Conservation (phyloP, 2,888 invertebrate genomes). For the Phlogophora meticulosa region DNA sequence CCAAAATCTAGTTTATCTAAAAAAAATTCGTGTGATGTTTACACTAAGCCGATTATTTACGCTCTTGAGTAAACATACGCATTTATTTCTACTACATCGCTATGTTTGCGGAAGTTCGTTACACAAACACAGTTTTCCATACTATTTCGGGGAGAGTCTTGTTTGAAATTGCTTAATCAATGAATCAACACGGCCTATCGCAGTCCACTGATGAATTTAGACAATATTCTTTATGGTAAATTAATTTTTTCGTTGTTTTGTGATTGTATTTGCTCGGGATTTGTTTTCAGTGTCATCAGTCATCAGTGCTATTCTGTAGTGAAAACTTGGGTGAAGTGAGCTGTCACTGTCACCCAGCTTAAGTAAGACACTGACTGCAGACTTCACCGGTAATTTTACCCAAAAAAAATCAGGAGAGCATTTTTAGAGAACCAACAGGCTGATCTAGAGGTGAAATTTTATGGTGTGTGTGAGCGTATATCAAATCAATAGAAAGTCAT, state of each 20-base stretch:
- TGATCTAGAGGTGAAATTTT: too few species aligned
- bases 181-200: not conserved
- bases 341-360: too few species aligned
- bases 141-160: constrained; percentile 10
- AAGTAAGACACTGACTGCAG: too few species aligned
- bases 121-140: constrained; percentile 34
- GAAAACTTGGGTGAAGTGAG: too few species aligned
- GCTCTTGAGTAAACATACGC: constrained; percentile 20
- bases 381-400: too few species aligned
- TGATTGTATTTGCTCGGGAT: too few species aligned
- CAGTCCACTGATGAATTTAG: not conserved
- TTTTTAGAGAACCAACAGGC: too few species aligned
- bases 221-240: not conserved
- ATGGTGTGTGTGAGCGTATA: too few species aligned
- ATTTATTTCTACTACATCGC: constrained; percentile 1
- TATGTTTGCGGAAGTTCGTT: constrained; percentile 31
- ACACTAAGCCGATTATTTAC: constrained; percentile 12
- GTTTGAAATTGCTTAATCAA: constrained; percentile 4
- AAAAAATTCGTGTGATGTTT: constrained; percentile 14
- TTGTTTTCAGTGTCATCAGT: not conserved
- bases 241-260: not conserved
- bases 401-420: too few species aligned
- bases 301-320: too few species aligned
- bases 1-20: not conserved
- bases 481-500: too few species aligned